Conservation (phyloP, 2,797 vertebrate species). For the Manis crassicaudata region DNA sequence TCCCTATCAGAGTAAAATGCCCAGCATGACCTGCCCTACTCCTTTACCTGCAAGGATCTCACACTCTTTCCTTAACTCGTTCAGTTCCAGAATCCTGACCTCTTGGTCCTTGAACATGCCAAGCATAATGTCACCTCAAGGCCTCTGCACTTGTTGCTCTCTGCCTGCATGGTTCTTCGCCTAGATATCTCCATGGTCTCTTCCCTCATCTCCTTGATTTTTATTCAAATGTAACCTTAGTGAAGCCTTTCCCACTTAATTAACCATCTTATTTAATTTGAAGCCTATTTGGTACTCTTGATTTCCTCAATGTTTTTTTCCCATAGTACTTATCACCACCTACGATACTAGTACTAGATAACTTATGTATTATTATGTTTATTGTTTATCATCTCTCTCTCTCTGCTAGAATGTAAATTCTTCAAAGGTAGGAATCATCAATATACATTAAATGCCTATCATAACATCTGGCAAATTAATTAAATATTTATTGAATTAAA, state of each 20-base stretch:
- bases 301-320: not conserved
- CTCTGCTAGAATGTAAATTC: not conserved
- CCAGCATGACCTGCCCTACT: not conserved
- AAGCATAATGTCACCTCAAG: not conserved
- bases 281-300: not conserved
- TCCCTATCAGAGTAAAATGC: not conserved
- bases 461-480: not conserved
- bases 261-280: not conserved
- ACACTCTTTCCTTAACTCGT: not conserved
- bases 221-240: not conserved
- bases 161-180: not conserved
- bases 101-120: not conserved
- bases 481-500: slow-evolving; percentile 20
- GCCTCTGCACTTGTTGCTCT: not conserved
- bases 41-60: not conserved
- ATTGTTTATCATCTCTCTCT: not conserved
- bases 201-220: not conserved
- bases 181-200: not conserved
- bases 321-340: not conserved
- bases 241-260: not conserved
- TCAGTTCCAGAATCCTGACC: not conserved
- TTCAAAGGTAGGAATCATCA: not conserved
- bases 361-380: not conserved
- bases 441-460: not conserved
- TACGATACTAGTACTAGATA: not conserved